Conservation (phyloP, 1,140 invertebrate genomes). For the Tribolium madens region DNA sequence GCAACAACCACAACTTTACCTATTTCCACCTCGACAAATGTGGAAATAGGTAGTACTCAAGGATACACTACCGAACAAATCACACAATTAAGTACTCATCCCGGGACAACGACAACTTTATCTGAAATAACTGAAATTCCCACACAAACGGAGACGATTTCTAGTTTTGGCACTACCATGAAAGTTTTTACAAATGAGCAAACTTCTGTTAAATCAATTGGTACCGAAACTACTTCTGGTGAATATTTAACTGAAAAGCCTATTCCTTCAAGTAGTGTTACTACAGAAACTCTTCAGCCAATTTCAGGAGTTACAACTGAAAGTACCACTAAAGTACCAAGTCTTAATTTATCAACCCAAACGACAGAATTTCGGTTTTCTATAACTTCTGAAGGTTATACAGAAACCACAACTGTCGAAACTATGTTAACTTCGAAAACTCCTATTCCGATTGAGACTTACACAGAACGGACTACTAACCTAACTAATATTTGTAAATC, state of each 20-base stretch:
- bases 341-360: not conserved
- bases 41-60: not conserved
- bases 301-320: not conserved
- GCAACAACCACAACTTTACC: not conserved
- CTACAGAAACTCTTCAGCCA: not conserved
- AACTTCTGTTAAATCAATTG: not conserved
- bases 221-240: not conserved
- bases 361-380: not conserved
- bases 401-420: constrained; percentile 11
- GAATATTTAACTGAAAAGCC: too few species aligned
- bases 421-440: constrained; percentile 21
- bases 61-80: not conserved
- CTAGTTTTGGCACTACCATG: not conserved
- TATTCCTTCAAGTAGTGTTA: too few species aligned
- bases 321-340: not conserved
- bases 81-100: not conserved
- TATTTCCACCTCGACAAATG: not conserved
- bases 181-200: not conserved
- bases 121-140: not conserved
- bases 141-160: not conserved
- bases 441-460: constrained; percentile 48
- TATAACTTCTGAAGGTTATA: constrained; percentile 12
- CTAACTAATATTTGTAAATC: constrained; percentile 68
- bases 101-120: not conserved
- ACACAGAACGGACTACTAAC: constrained; percentile 51